Base-by-base conservation (phyloP, 2,888 invertebrate species). In the Keiferia lycopersicella region DNA sequence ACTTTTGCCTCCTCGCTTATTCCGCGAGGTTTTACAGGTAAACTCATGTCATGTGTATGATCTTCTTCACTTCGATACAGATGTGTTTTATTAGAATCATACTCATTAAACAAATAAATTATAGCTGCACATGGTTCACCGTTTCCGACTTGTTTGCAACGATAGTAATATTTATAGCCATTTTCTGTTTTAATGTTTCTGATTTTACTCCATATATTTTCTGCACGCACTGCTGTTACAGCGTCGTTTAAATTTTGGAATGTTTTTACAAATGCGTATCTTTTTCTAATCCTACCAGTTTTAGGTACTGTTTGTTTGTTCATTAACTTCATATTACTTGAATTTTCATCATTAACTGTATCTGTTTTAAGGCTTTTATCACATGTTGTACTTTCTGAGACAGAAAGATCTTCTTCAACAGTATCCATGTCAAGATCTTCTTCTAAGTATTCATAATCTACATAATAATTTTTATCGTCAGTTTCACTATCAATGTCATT, bases 171-270 rank as follows among this genome's bases (percentile, higher is more conserved):
- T 56, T 56, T 56, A 2, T 34, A n/a, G 6, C 56, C 56, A n/a
- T 56, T 11, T 56, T 56, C 34, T 12, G 34, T 56, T 56, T 56
- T 56, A 11, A 10, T 56, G 30, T 26, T 26, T 34, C 2, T 53
- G n/a, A 34, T 30, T 30, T 14, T 56, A 34, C 56, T 56, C 56
- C 56, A 56, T 34, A 56, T 16, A n/a, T 34, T 56, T 56, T 56
- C 56, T 26, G n/a, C 34, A 8, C 30, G 16, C n/a, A 56, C 34
- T 16, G 26, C 56, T 12, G 56, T 7, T 34, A 34, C 26, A 34
- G 56, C 56, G n/a, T 56, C 56, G 8, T 16, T 6, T 14, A 11
- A n/a, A 30, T n/a, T 56, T 16, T 16, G 16, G 34, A 30, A 56
- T 56, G 30, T 56, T 56, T 8, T 56, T 34, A 10, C 18, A 8